phyloP scores from a whole-genome alignment of 2,113 vertebrate species.

The Camelus dromedarius region DNA sequence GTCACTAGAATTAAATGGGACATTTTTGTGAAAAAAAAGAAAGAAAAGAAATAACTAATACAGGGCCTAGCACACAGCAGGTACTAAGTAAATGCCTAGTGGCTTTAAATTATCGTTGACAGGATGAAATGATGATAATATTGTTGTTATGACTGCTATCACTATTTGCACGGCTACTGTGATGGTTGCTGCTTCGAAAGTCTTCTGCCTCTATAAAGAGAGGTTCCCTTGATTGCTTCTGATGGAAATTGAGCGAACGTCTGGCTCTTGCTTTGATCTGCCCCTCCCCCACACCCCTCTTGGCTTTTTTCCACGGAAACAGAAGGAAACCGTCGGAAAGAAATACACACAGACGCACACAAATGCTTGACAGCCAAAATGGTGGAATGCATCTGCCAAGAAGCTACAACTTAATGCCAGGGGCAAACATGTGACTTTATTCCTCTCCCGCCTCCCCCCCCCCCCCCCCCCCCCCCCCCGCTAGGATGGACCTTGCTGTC shows the following conservation, averaged over 20 bases:
- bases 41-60: not conserved
- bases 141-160: not conserved
- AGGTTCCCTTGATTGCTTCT: conserved; percentile 20
- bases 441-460: conserved; percentile 49
- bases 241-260: conserved; percentile 63
- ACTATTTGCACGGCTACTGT: not conserved
- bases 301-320: conserved; percentile 69
- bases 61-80: not conserved
- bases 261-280: conserved; percentile 29
- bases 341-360: conserved; percentile 33
- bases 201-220: conserved; percentile 37
- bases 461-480: conserved; percentile 16
- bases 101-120: not conserved
- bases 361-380: conserved; percentile 60
- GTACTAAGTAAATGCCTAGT: not conserved
- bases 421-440: conserved; percentile 69
- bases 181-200: not conserved
- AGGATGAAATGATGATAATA: not conserved
- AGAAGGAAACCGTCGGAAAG: conserved; percentile 69
- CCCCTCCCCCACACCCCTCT: not conserved
- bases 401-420: conserved; percentile 62
- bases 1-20: not conserved
- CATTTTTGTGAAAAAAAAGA: not conserved
- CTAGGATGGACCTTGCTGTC: conserved; percentile 64
- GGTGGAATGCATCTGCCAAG: conserved; percentile 70